A percentile compares a stretch with the other conserved stretches of the same genome.
Evolutionary conservation across 2,113 vertebrate species (phyloP).

Genomic region (Chiloscyllium plagiosum): DNA sequence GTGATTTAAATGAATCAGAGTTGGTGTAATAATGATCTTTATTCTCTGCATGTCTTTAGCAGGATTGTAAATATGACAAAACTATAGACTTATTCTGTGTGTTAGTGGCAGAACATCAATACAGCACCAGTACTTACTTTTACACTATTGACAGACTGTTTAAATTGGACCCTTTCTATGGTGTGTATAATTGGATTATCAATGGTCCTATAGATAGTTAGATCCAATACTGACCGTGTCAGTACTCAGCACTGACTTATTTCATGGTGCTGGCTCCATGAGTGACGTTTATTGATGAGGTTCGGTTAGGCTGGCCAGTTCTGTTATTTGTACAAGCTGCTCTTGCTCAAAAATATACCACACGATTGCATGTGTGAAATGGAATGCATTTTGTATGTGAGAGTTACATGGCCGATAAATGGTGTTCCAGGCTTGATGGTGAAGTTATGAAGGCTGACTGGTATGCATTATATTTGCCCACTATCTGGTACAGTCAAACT

Average conservation of each 20-base stretch:
- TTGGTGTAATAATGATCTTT: slow-evolving; percentile 2
- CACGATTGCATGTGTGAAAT: neutral
- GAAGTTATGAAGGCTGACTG: neutral
- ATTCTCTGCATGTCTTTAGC: neutral
- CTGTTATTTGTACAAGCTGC: neutral
- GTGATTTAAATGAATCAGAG: neutral
- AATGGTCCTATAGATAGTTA: slow-evolving; percentile 4
- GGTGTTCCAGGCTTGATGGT: neutral
- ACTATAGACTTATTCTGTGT: neutral
- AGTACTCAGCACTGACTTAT: neutral
- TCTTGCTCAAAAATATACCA: neutral
- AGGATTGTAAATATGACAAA: slow-evolving; percentile 21
- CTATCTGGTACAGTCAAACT: neutral
- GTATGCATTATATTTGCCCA: neutral
- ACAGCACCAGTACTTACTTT: neutral
- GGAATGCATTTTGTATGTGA: neutral
- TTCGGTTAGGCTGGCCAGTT: neutral
- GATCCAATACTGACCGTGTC: neutral
- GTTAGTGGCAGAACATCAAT: slow-evolving; percentile 8
- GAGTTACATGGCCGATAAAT: neutral
- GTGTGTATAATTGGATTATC: slow-evolving; percentile 22
- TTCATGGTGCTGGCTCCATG: neutral
- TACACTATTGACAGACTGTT: neutral
- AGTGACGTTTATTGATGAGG: neutral
- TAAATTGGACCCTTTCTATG: neutral